Base-by-base conservation (phyloP, 2,888 invertebrate species). In the Metallyticus violacea region DNA sequence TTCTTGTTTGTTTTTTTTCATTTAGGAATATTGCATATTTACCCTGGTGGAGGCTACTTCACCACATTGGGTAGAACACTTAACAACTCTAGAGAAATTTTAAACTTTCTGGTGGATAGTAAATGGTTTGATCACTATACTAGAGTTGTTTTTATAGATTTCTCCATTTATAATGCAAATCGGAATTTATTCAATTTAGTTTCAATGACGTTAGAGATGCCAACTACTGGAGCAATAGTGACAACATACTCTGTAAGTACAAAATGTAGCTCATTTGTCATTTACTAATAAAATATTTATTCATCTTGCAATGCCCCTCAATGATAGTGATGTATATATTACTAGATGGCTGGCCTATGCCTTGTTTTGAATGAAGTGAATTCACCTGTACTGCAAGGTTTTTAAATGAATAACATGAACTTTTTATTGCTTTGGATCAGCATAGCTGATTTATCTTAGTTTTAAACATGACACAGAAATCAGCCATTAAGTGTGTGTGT, bases 181-280 rank as follows among this genome's bases (percentile, higher is more conserved):
- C 76, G 82, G 7, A 86, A 88, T n/a, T 29, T 88, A 9, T 88
- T 88, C 79, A 88, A 85, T 26, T 77, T 87, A 26, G 88, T 87
- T 27, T 9, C 81, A 0, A n/a, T 88, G 9, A n/a, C 85, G 3
- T 62, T 85, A 15, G 88, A 88, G 81, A 77, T 30, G 27, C 80
- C 77, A 25, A 84, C 62, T 9, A 77, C 76, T 15, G 86, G 86
- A 30, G 81, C n/a, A n/a, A 27, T 79, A 81, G 26, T 29, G 7
- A 77, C 76, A 5, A 15, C 27, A 26, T 62, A 81, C 25, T 40
- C 40, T 28, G 79, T 79, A 27, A 79, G 79, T 79, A 27, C 25
- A 62, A 15, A 62, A 2, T 62, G 15, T n/a, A n/a, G n/a, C n/a
- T n/a, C n/a, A 15, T 15, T 62, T 62, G 40, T 62, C 3, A 15